phyloP scores from a whole-genome alignment of 2,888 invertebrate species.

The Onchidella celtica region DNA sequence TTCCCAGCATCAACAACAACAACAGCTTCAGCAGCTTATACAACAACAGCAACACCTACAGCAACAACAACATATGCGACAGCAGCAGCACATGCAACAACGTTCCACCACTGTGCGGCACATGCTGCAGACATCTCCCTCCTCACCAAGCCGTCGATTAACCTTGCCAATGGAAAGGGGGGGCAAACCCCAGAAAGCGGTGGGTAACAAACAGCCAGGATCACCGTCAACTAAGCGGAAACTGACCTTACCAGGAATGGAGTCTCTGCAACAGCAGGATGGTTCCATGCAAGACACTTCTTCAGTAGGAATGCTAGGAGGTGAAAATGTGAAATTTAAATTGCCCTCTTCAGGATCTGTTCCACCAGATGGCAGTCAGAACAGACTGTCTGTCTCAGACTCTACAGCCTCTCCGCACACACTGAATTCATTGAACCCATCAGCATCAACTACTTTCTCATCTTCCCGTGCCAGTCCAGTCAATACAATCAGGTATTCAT shows the following conservation, averaged over 20 bases:
- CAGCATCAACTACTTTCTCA: neutral
- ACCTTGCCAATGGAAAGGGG: constrained; percentile 7
- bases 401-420: neutral
- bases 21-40: neutral
- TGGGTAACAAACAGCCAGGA: neutral
- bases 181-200: neutral
- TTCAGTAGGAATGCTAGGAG: neutral
- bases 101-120: constrained; percentile 13
- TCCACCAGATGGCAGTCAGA: neutral
- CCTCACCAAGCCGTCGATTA: neutral
- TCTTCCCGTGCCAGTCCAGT: neutral
- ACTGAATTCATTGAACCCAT: constrained; percentile 7
- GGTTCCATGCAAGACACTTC: neutral
- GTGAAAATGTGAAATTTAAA: constrained; percentile 21
- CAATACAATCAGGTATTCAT: constrained; percentile 29
- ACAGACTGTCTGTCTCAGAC: constrained; percentile 18
- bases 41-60: neutral
- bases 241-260: constrained; percentile 19
- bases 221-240: neutral
- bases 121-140: constrained; percentile 3
- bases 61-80: constrained; percentile 14
- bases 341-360: neutral
- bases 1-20: neutral
- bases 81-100: constrained; percentile 30
- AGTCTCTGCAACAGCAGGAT: constrained; percentile 4